Percentiles rank a stretch among this genome's conserved stretches.
phyloP scores from a whole-genome alignment of 2,113 vertebrate genomes.

The Pan troglodytes region NHGRI_mPanTro3-v2.1_pri NC_072421.2:89403001-89403500 shows the following conservation, averaged over 20 bases:
- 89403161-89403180: neutral
- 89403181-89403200: constrained; percentile 2
- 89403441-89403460: neutral
- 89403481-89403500: neutral
- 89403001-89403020: neutral
- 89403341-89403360: neutral
- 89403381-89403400: neutral
- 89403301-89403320: neutral
- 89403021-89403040: constrained; percentile 6
- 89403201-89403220: neutral
- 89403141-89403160: neutral
- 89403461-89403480: neutral
- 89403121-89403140: neutral
- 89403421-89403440: neutral
- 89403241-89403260: neutral
- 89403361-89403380: neutral
- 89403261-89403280: neutral
- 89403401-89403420: neutral
- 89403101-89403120: neutral
- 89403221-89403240: constrained; percentile 1
- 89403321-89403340: neutral
- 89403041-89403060: constrained; percentile 24
- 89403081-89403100: neutral
- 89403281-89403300: neutral
- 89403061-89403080: constrained; percentile 43